Conservation (phyloP, 2,797 vertebrate species). For the Etheostoma nigrum region DNA sequence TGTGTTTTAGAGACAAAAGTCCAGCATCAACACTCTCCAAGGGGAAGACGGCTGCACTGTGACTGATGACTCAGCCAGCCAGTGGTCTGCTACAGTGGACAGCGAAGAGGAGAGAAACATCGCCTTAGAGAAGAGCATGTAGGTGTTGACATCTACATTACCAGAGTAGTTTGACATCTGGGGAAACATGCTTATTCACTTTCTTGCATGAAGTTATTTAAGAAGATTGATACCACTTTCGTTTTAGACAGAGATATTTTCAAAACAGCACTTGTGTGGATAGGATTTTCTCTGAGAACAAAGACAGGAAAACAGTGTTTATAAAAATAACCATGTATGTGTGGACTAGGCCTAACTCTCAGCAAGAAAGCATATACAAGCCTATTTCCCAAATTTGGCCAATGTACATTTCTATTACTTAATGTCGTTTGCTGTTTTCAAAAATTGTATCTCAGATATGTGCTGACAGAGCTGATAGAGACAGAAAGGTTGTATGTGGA, state of each 20-base stretch:
- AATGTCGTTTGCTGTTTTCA: background rate
- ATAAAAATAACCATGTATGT: too few species aligned
- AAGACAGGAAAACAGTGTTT: too few species aligned
- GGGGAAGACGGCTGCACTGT: constrained; percentile 61
- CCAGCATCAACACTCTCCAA: constrained; percentile 66
- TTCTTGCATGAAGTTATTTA: background rate
- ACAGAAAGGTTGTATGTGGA: constrained; percentile 93
- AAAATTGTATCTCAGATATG: constrained; percentile 83
- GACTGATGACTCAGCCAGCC: constrained; percentile 71
- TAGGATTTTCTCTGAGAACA: too few species aligned
- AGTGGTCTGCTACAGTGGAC: constrained; percentile 73
- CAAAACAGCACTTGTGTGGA: too few species aligned
- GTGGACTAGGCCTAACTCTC: background rate
- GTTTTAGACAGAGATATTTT: background rate
- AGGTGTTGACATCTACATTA: constrained; percentile 64
- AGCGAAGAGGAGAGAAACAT: constrained; percentile 85
- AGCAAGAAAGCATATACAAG: background rate
- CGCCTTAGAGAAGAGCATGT: constrained; percentile 92
- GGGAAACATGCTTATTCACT: background rate
- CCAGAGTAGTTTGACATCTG: background rate
- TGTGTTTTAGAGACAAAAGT: constrained; percentile 67
- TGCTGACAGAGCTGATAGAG: constrained; percentile 91
- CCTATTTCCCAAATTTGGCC: background rate
- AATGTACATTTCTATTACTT: background rate
- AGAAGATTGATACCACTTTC: background rate